These are phyloP conservation scores for Troides helena DNA, from an alignment of 2,888 invertebrate genomes.

Conservation along the genomic window DNA sequence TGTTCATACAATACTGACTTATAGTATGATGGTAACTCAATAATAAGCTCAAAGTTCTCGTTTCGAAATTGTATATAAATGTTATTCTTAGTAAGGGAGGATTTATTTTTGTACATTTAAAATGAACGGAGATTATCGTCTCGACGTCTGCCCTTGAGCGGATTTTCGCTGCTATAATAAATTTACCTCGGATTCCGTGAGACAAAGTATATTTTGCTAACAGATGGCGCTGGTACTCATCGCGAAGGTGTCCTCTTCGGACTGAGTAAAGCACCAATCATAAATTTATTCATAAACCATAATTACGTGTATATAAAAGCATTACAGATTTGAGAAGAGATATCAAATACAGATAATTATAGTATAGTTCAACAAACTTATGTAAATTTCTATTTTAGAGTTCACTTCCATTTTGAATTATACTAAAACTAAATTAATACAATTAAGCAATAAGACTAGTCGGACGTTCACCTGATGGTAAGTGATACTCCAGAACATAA, in stretches of 20 bases:
- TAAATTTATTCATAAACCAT: neutral
- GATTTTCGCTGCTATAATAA: conserved; percentile 21
- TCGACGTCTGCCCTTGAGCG: conserved; percentile 29
- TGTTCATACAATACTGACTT: neutral
- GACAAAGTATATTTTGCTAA: neutral
- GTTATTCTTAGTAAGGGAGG: conserved; percentile 12
- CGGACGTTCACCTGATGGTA: too few species aligned
- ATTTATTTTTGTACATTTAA: conserved; percentile 25
- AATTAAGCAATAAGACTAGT: too few species aligned
- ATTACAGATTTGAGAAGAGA: too few species aligned
- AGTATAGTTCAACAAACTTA: too few species aligned
- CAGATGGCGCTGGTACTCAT: conserved; percentile 22
- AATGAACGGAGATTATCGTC: conserved; percentile 26
- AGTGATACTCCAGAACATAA: too few species aligned
- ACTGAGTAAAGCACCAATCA: neutral
- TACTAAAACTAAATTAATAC: too few species aligned
- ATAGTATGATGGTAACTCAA: neutral
- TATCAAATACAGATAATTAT: too few species aligned
- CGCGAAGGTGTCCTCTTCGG: neutral
- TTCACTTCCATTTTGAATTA: too few species aligned
- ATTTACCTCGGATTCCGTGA: conserved; percentile 13
- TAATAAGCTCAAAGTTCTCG: conserved; percentile 8
- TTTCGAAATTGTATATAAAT: conserved; percentile 11
- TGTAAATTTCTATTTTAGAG: too few species aligned
- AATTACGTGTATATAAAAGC: too few species aligned